Percentiles rank a stretch among this genome's conserved stretches.
These are phyloP conservation scores for Lutraria lutraria DNA, from an alignment of 2,888 invertebrate species.

Conservation along the genomic window DNA sequence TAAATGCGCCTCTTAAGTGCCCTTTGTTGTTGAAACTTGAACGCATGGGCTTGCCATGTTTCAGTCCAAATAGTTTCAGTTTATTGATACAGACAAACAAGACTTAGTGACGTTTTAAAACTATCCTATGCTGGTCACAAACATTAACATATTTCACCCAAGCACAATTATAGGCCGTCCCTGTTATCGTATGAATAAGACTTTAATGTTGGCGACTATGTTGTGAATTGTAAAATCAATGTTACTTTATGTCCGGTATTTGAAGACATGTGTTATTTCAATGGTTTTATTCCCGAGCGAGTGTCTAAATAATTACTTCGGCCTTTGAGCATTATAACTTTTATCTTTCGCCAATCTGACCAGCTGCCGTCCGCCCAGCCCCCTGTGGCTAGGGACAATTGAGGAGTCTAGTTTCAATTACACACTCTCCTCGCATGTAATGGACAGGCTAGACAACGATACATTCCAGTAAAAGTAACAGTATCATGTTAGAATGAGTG, in stretches of 20 bases:
- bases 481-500: background rate
- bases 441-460: slow-evolving; percentile 2
- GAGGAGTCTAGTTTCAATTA: slow-evolving; percentile 30
- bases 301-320: background rate
- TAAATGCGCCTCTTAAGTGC: too few relatives aligned
- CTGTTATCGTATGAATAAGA: background rate
- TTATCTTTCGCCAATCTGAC: slow-evolving; percentile 22
- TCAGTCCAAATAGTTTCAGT: too few relatives aligned
- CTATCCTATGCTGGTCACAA: too few relatives aligned
- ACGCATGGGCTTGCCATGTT: too few relatives aligned
- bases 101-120: too few relatives aligned
- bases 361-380: slow-evolving; percentile 19
- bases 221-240: background rate
- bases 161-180: too few relatives aligned
- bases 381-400: slow-evolving; percentile 28
- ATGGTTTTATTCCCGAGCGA: background rate
- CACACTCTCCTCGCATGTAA: slow-evolving; percentile 32
- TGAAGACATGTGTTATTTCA: background rate
- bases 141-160: too few relatives aligned
- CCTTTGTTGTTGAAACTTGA: too few relatives aligned
- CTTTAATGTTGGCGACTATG: background rate
- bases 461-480: slow-evolving; percentile 6
- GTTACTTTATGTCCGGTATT: background rate
- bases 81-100: too few relatives aligned
- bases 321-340: background rate